Evolutionary conservation across 2,113 vertebrate species (phyloP).

Genomic region (Thryonomys swinderianus): DNA sequence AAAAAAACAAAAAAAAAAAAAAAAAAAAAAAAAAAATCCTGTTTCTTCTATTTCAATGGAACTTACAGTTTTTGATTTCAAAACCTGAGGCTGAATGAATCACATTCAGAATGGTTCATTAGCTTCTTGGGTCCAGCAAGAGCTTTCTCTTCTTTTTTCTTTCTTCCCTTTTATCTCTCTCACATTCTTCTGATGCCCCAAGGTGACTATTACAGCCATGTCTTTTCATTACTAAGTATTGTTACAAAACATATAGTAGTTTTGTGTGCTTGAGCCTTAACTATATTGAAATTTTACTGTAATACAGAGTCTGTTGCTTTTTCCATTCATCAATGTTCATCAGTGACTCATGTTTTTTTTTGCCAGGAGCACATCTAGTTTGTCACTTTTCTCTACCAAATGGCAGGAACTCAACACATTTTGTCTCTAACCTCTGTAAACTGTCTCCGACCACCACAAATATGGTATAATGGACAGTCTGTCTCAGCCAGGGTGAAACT

Average conservation of each 20-base stretch:
- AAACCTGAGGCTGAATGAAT: neutral
- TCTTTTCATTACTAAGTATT: neutral
- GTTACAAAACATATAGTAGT: neutral
- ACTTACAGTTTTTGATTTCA: neutral
- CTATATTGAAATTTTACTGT: neutral
- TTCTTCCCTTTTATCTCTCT: neutral
- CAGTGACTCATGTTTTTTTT: slow-evolving; percentile 33
- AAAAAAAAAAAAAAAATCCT: no score
- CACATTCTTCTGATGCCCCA: neutral
- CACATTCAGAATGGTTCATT: neutral
- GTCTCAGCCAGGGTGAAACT: no score
- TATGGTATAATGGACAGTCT: neutral
- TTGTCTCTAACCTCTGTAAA: neutral
- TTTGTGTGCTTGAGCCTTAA: neutral
- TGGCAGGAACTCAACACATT: neutral
- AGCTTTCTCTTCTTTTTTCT: neutral
- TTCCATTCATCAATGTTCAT: neutral
- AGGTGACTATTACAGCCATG: neutral
- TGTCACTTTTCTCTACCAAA: neutral
- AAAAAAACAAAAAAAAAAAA: no score
- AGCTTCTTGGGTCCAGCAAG: neutral
- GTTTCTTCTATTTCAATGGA: slow-evolving; percentile 36
- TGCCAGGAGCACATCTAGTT: neutral
- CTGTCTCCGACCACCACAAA: neutral
- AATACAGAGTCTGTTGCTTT: slow-evolving; percentile 10